Percentiles rank a stretch among this genome's conserved stretches.
Conservation (phyloP, 2,113 vertebrate genomes). For the Crotalus helleri region DNA sequence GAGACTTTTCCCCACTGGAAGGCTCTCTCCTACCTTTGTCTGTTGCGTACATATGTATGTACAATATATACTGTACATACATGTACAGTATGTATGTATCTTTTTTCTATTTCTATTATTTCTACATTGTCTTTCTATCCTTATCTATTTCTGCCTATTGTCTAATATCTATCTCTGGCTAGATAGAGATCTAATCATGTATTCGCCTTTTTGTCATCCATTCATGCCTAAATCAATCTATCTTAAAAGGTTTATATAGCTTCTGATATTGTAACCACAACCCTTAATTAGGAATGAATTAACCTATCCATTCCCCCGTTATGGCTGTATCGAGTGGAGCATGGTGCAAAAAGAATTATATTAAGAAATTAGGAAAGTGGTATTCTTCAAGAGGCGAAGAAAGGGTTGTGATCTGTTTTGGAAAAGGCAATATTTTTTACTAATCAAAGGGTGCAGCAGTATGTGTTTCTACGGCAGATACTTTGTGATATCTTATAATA, state of each 20-base stretch:
- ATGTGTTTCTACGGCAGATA: not conserved
- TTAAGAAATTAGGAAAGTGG: not conserved
- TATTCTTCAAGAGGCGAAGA: not conserved
- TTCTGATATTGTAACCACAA: not conserved
- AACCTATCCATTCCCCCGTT: not conserved
- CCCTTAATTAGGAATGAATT: not conserved
- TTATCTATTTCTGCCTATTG: not conserved
- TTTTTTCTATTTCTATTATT: too few relatives aligned
- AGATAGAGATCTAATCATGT: not conserved
- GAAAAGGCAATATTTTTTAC: not conserved
- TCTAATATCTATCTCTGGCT: not conserved
- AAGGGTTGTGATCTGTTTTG: not conserved
- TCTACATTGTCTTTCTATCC: too few relatives aligned
- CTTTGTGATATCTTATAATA: not conserved
- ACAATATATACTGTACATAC: too few relatives aligned
- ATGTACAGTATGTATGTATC: too few relatives aligned
- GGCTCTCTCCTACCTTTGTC: not conserved
- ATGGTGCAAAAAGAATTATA: not conserved
- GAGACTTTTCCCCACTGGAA: not conserved
- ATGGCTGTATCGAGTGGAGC: not conserved
- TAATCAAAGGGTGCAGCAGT: not conserved
- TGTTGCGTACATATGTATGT: too few relatives aligned
- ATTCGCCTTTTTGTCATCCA: not conserved
- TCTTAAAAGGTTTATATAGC: not conserved
- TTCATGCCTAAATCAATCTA: not conserved